Evolutionary conservation across 37 sponge, comb jelly and placozoan genomes (phyloP).

Genomic region (Spongilla lacustris): DNA sequence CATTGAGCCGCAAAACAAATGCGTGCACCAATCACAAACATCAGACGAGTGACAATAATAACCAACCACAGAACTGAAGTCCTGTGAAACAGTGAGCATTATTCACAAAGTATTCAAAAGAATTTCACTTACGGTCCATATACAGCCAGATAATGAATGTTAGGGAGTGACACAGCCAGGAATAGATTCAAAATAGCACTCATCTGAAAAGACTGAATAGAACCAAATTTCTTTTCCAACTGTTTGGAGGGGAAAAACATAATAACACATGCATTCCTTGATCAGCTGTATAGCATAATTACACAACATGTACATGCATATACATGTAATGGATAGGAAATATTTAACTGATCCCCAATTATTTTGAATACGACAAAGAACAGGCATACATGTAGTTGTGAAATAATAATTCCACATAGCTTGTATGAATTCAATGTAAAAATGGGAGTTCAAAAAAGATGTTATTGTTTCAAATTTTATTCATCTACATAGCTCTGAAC

Average conservation of each 20-base stretch:
- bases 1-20: slow-evolving; percentile 44
- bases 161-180: slow-evolving; percentile 6
- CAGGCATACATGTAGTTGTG: too few species aligned
- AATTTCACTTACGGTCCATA: background rate
- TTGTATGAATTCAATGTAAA: too few species aligned
- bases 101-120: background rate
- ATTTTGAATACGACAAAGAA: too few species aligned
- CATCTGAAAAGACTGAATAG: slow-evolving; percentile 16
- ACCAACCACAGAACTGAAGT: slow-evolving; percentile 26
- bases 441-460: too few species aligned
- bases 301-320: background rate
- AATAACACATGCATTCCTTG: background rate
- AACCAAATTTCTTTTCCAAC: slow-evolving; percentile 25
- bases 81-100: background rate
- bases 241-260: background rate
- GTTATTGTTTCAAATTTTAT: too few species aligned
- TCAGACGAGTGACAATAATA: background rate
- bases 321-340: background rate
- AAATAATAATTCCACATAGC: too few species aligned
- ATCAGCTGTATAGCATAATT: background rate
- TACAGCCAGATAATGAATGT: background rate
- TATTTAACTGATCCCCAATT: too few species aligned
- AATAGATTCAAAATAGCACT: background rate
- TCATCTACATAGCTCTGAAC: too few species aligned
- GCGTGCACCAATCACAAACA: slow-evolving; percentile 9